A percentile compares a stretch with the other conserved stretches of the same genome.
Evolutionary conservation across 2,888 invertebrate species (phyloP).

Genomic region (Mythimna ferrago): DNA sequence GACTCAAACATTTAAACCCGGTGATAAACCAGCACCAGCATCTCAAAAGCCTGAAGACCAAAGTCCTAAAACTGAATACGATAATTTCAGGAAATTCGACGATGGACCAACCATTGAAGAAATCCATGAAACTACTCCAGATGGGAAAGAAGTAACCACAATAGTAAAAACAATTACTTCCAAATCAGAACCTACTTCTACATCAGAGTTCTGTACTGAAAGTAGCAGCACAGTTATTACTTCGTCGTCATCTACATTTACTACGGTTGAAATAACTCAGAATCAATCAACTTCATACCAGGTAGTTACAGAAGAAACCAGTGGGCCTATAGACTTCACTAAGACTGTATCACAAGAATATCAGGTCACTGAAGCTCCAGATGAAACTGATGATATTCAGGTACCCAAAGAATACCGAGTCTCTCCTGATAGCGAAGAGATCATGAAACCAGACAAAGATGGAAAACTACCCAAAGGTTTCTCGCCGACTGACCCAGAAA

Average conservation of each 20-base stretch:
- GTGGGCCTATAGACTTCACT: constrained; percentile 60
- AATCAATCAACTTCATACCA: constrained; percentile 80
- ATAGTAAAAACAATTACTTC: constrained; percentile 72
- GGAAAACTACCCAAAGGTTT: constrained; percentile 18
- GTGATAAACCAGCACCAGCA: constrained; percentile 16
- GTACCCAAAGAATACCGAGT: constrained; percentile 22
- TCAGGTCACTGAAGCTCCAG: constrained; percentile 69
- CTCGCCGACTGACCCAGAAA: constrained; percentile 11
- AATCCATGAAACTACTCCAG: constrained; percentile 68
- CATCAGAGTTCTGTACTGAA: constrained; percentile 73
- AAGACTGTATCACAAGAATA: constrained; percentile 69
- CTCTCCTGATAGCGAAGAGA: constrained; percentile 26
- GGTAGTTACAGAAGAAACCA: constrained; percentile 72
- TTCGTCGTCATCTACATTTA: constrained; percentile 79
- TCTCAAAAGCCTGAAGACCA: constrained; percentile 9
- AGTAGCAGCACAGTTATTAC: constrained; percentile 77
- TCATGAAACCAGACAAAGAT: constrained; percentile 11
- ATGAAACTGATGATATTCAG: constrained; percentile 69
- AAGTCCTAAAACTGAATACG: constrained; percentile 21
- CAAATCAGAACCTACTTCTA: constrained; percentile 71
- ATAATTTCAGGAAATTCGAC: constrained; percentile 36
- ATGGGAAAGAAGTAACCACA: constrained; percentile 74
- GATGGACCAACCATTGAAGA: constrained; percentile 63
- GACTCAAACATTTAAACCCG: constrained; percentile 12
- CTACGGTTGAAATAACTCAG: constrained; percentile 80